Evolutionary conservation across 1,140 invertebrate species (phyloP).

Genomic region (Tetramorium parvispinum): DNA sequence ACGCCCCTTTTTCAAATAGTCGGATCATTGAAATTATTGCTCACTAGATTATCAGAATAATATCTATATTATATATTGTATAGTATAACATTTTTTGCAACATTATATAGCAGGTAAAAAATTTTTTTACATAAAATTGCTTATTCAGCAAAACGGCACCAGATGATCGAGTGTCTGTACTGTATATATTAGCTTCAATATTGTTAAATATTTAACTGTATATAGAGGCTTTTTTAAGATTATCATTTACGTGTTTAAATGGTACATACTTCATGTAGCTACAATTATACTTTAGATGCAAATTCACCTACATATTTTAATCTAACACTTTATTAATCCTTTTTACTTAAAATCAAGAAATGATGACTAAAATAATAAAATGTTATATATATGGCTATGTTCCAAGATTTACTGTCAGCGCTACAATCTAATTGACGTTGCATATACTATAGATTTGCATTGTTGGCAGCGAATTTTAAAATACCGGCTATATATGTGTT

Average conservation of each 20-base stretch:
- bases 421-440: too few species aligned
- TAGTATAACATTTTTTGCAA: slow-evolving; percentile 5
- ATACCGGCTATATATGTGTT: too few species aligned
- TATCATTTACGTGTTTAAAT: not conserved
- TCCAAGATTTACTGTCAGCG: too few species aligned
- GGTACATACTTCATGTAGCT: not conserved
- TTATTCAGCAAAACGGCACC: not conserved
- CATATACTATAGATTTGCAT: too few species aligned
- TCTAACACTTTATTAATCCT: not conserved
- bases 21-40: not conserved
- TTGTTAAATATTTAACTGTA: not conserved
- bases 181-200: not conserved
- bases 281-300: not conserved
- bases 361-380: not conserved
- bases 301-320: not conserved
- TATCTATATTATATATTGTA: not conserved
- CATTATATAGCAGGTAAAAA: not conserved
- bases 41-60: not conserved
- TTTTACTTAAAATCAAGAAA: not conserved
- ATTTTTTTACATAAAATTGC: not conserved
- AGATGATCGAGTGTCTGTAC: not conserved
- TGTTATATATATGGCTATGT: not conserved
- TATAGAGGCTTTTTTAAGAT: not conserved
- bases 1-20: not conserved
- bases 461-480: too few species aligned